A percentile compares a stretch with the other conserved stretches of the same genome.
Conservation (phyloP, 2,888 invertebrate species). For the Scaptomyza tumidula region DNA sequence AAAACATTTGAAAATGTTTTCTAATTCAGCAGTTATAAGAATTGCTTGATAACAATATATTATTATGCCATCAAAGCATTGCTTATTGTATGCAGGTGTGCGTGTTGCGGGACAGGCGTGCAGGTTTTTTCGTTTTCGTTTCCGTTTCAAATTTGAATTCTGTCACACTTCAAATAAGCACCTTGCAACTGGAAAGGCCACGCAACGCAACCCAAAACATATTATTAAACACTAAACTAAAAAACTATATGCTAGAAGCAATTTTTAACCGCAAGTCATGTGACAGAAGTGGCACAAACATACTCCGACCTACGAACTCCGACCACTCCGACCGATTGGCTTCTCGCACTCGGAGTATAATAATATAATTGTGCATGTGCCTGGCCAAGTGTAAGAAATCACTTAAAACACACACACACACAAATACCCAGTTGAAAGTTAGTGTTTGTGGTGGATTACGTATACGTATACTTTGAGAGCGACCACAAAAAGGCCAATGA, state of each 20-base stretch:
- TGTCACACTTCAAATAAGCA: slow-evolving; percentile 75
- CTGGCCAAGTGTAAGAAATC: slow-evolving; percentile 71
- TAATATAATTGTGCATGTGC: slow-evolving; percentile 66
- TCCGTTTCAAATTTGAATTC: slow-evolving; percentile 76
- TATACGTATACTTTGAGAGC: slow-evolving; percentile 21
- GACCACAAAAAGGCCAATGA: slow-evolving; percentile 70
- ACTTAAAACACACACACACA: slow-evolving; percentile 57
- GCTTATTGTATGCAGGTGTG: slow-evolving; percentile 21
- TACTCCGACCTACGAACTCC: neutral
- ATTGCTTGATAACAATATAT: slow-evolving; percentile 28
- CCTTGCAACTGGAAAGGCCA: slow-evolving; percentile 56
- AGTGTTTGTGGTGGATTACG: slow-evolving; percentile 37
- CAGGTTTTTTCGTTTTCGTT: slow-evolving; percentile 63
- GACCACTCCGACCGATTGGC: slow-evolving; percentile 22
- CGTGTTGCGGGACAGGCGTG: slow-evolving; percentile 71
- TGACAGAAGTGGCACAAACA: slow-evolving; percentile 75
- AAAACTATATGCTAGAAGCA: slow-evolving; percentile 8
- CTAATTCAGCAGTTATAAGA: neutral
- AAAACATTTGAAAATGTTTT: neutral
- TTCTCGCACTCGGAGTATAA: slow-evolving; percentile 7
- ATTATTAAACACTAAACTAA: slow-evolving; percentile 55
- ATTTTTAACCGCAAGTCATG: slow-evolving; percentile 65
- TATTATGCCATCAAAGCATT: slow-evolving; percentile 34
- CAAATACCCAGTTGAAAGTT: slow-evolving; percentile 30
- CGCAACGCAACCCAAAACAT: slow-evolving; percentile 60